Conservation (phyloP, 1,140 invertebrate genomes). For the Melipona quadrifasciata region DNA sequence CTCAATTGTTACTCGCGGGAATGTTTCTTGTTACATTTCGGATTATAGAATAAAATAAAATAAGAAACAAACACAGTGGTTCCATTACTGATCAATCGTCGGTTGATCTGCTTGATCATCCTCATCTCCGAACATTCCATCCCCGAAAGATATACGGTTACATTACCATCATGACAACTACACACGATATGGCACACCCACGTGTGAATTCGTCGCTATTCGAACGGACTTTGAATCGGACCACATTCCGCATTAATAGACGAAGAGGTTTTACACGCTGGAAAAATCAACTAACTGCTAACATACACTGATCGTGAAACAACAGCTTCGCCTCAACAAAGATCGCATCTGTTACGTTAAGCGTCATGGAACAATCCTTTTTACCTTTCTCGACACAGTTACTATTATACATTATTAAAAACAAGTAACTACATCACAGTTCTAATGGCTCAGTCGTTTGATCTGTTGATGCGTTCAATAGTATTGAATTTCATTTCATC, state of each 20-base stretch:
- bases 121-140: constrained; percentile 40
- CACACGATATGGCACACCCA: constrained; percentile 64
- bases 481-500: constrained; percentile 8
- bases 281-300: constrained; percentile 10
- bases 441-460: constrained; percentile 45
- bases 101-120: background rate
- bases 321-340: constrained; percentile 19
- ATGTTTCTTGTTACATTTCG: constrained; percentile 52
- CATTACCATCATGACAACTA: constrained; percentile 58
- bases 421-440: constrained; percentile 50
- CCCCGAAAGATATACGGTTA: constrained; percentile 53
- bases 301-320: constrained; percentile 29
- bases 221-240: constrained; percentile 25
- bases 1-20: constrained; percentile 47
- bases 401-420: constrained; percentile 49
- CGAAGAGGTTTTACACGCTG: constrained; percentile 33
- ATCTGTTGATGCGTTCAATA: constrained; percentile 12
- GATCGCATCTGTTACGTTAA: constrained; percentile 16
- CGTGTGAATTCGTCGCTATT: constrained; percentile 24
- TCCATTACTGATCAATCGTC: constrained; percentile 24
- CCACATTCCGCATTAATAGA: constrained; percentile 45
- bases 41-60: constrained; percentile 38
- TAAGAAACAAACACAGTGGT: constrained; percentile 43
- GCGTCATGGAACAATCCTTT: constrained; percentile 27
- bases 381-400: constrained; percentile 25